A percentile compares a stretch with the other conserved stretches of the same genome.
Evolutionary conservation across 2,888 invertebrate species (phyloP).

Genomic region (Synergus itoensis): DNA sequence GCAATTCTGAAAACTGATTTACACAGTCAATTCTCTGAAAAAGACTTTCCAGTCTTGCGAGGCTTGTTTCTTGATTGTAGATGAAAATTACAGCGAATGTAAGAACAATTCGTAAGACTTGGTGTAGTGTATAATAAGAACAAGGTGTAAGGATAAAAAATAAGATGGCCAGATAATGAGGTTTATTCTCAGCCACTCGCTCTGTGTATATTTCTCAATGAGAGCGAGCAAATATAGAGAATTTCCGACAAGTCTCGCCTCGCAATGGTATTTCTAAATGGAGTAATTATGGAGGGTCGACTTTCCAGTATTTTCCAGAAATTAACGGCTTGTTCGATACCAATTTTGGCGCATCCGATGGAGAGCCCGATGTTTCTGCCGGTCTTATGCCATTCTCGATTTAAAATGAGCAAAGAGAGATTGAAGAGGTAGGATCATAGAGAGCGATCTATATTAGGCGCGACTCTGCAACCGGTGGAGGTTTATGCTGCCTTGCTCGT

Average conservation of each 20-base stretch:
- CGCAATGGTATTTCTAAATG: slow-evolving; percentile 28
- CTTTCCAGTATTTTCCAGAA: slow-evolving; percentile 41
- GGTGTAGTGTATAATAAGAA: not conserved
- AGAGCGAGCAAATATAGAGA: slow-evolving; percentile 3
- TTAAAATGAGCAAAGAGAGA: not conserved
- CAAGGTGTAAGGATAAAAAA: not conserved
- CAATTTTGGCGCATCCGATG: slow-evolving; percentile 42
- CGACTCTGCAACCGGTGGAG: not conserved
- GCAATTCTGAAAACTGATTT: not conserved
- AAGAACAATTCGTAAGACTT: not conserved
- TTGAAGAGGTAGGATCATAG: not conserved
- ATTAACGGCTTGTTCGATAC: slow-evolving; percentile 46
- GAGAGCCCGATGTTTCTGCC: slow-evolving; percentile 7
- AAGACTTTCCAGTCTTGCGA: not conserved
- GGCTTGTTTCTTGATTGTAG: not conserved
- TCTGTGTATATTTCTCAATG: not conserved
- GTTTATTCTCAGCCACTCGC: not conserved
- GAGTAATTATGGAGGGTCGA: slow-evolving; percentile 33
- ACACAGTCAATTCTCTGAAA: not conserved
- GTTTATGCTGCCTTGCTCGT: slow-evolving; percentile 26
- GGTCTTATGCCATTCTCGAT: not conserved
- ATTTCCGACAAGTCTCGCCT: slow-evolving; percentile 15
- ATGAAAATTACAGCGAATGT: not conserved
- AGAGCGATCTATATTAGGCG: slow-evolving; percentile 20
- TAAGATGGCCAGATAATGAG: not conserved